Evolutionary conservation across 2,888 invertebrate species (phyloP), one percentile per base, ranked within the genome.

Genomic region (Paralinhomoeus sp.): DNA sequence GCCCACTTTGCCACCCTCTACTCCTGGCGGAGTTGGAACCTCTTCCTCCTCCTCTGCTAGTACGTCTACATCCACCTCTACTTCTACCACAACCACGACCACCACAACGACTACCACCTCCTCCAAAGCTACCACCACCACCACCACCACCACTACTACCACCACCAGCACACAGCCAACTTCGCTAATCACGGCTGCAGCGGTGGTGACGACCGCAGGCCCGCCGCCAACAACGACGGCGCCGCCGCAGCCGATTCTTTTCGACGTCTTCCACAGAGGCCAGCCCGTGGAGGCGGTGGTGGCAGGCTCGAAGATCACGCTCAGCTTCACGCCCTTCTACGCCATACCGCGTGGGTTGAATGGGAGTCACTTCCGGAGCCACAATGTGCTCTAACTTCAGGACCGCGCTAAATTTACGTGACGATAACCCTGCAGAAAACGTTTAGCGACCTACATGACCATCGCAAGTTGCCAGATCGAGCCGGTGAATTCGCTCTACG

Each of bases 231-330:
- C 45, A 17, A 43, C 49, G 20, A 42, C 37, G 3, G 40, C 40
- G 20, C 43, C 49, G 24, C 45, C 45, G 3, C 47, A 54, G 15
- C 54, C 56, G 22, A 51, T 60, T n/a, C 49, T 51, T 36, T 61
- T 60, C 47, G 60, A 60, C 47, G 54, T 60, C 37, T 60, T 56
- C 54, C 55, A 61, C 48, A 54, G 58, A 43, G 57, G 58, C 22
- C 54, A 54, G 34, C 54, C 58, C 7, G 57, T 58, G 20, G 55
- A 58, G 37, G 60, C 58, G 3, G 60, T 60, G 3, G 60, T 60
- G n/a, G 60, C 60, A 7, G 60, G 60, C 22, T 57, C 56, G 34
- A 50, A 55, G 22, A 56, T 60, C 42, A 54, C 56, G 0, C 48
- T 60, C 24, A 53, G 54, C 13, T 60, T 60, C 50, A 57, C 56